Evolutionary conservation across 2,797 vertebrate genomes (phyloP).

Genomic region (Crax fasciolata): DNA sequence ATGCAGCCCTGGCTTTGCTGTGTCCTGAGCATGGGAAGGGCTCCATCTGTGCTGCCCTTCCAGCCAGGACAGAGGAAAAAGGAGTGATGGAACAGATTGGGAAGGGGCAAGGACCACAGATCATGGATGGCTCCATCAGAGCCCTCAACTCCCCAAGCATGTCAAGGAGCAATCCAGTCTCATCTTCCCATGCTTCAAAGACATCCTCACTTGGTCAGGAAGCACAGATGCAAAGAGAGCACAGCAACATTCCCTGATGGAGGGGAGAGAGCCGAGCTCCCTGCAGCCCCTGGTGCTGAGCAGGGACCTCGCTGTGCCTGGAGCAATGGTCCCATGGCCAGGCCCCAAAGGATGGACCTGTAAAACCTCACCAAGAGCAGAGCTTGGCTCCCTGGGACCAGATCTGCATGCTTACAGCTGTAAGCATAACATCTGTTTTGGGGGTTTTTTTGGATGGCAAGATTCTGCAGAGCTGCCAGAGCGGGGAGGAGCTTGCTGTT

Average conservation of each 20-base stretch:
- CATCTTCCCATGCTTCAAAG: no score
- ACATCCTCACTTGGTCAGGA: no score
- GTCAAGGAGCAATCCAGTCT: background rate
- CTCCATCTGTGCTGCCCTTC: background rate
- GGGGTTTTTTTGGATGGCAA: background rate
- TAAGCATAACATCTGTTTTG: background rate
- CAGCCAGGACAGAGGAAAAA: background rate
- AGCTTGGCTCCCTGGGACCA: background rate
- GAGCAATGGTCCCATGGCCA: background rate
- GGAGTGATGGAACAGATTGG: background rate
- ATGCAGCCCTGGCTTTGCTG: background rate
- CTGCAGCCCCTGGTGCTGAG: background rate
- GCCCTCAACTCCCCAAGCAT: background rate
- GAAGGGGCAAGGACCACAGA: no score
- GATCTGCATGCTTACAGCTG: rapidly evolving
- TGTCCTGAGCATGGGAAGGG: background rate
- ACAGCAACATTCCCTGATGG: background rate
- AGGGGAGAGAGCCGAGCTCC: no score
- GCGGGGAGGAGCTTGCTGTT: background rate
- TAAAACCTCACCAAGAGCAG: rapidly evolving
- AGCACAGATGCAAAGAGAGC: background rate
- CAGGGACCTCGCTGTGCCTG: no score
- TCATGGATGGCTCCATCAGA: background rate
- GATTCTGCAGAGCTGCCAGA: background rate
- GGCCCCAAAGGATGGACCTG: no score